These are phyloP conservation scores for Alexandromys fortis DNA, from an alignment of 2,113 vertebrate genomes.

Conservation along the genomic window DNA sequence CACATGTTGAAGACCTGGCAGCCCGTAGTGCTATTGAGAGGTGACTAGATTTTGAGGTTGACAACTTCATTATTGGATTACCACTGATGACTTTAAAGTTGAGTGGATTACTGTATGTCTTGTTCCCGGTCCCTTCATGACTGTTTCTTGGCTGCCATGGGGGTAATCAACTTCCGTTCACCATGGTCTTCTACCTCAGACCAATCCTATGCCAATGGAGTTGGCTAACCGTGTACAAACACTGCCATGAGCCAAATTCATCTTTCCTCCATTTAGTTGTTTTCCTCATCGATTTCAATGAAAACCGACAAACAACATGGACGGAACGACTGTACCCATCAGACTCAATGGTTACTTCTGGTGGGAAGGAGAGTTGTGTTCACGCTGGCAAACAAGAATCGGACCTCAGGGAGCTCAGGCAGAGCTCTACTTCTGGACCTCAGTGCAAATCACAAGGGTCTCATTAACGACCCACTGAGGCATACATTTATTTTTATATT, in stretches of 20 bases:
- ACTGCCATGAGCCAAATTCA: not conserved
- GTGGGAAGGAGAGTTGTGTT: not conserved
- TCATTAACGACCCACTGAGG: not conserved
- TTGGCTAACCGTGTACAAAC: too few relatives aligned
- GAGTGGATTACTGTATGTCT: not conserved
- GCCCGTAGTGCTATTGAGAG: not conserved
- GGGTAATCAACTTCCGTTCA: not conserved
- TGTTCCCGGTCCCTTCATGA: not conserved
- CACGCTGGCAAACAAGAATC: not conserved
- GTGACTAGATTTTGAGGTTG: not conserved
- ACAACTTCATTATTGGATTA: not conserved
- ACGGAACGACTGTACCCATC: not conserved
- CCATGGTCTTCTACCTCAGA: not conserved
- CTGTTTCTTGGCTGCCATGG: not conserved
- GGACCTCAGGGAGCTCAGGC: not conserved
- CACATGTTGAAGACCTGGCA: not conserved
- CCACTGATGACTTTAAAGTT: not conserved
- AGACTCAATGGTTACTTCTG: not conserved
- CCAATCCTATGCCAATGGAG: not conserved
- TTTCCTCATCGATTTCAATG: not conserved
- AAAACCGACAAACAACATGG: not conserved
- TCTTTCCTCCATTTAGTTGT: not conserved
- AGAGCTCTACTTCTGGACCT: not conserved
- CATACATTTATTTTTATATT: conserved; percentile 20
- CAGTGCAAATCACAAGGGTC: not conserved